Conservation (phyloP, 2,113 vertebrate species). For the Scytalopus superciliaris region DNA sequence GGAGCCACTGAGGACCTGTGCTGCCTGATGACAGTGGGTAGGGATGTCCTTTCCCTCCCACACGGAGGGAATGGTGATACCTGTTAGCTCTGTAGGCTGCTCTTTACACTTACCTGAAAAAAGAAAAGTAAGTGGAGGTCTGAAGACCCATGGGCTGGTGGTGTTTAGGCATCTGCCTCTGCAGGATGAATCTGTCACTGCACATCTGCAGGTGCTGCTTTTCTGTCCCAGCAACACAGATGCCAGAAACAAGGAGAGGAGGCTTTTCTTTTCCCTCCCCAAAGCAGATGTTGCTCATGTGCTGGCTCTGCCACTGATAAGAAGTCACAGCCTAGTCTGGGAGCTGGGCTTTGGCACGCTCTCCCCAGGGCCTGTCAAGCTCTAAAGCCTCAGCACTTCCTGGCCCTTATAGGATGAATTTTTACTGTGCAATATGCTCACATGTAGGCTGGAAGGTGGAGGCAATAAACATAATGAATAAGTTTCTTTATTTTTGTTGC, state of each 20-base stretch:
- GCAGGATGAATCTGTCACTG: neutral
- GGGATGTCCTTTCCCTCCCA: neutral
- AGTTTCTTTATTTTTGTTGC: neutral
- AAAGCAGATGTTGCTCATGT: neutral
- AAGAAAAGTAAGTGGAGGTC: neutral
- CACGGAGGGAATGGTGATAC: neutral
- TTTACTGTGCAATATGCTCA: neutral
- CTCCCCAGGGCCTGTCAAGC: no score
- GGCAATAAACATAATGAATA: neutral
- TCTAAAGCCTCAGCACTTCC: neutral
- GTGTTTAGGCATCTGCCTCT: neutral
- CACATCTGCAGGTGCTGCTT: neutral
- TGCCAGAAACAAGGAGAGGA: neutral
- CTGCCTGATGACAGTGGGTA: neutral
- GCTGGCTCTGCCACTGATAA: neutral
- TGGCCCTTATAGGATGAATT: neutral
- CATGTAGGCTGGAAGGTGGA: fast-evolving
- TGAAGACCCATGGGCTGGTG: neutral
- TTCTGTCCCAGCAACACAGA: neutral
- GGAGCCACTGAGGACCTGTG: neutral
- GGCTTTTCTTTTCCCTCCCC: neutral
- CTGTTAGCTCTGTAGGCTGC: neutral
- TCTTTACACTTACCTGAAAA: neutral
- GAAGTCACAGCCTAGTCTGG: neutral
- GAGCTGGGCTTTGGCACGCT: neutral